A percentile compares a stretch with the other conserved stretches of the same genome.
Conservation (phyloP, 2,113 vertebrate species). For the Meles meles region DNA sequence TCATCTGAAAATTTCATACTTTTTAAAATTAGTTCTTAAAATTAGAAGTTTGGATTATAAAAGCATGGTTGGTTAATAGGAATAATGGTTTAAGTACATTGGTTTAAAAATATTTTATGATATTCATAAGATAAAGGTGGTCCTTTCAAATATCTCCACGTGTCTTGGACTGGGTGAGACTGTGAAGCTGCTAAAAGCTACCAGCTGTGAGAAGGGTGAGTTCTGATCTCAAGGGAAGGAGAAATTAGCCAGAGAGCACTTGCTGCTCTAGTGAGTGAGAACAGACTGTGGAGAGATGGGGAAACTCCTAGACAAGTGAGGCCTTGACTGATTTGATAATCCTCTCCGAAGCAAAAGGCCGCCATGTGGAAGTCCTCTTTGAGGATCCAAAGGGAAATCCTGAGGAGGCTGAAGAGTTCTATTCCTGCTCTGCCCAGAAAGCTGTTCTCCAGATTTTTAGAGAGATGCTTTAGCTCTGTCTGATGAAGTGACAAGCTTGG, state of each 20-base stretch:
- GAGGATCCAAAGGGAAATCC: neutral
- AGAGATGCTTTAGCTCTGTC: constrained; percentile 49
- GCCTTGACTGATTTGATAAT: constrained; percentile 39
- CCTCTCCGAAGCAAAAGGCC: neutral
- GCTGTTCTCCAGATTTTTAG: constrained; percentile 60
- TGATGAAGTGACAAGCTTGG: constrained; percentile 75
- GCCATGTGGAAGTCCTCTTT: neutral
- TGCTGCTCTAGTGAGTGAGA: neutral
- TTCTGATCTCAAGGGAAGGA: neutral
- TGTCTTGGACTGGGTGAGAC: neutral
- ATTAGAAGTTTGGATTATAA: neutral
- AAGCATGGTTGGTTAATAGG: neutral
- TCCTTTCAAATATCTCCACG: neutral
- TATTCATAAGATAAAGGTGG: neutral
- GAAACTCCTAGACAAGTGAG: constrained; percentile 12
- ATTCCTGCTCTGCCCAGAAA: constrained; percentile 35
- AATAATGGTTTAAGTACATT: neutral
- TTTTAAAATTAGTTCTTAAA: neutral
- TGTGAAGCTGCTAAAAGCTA: constrained; percentile 12
- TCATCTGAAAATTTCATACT: neutral
- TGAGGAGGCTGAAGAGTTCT: neutral
- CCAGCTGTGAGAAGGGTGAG: neutral
- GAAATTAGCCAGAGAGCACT: neutral
- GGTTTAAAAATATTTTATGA: neutral
- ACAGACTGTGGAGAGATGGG: neutral